A percentile compares a stretch with the other conserved stretches of the same genome.
Conservation (phyloP, 64 coral and sea anemone genomes). For the Cladopsammia gracilis region DNA sequence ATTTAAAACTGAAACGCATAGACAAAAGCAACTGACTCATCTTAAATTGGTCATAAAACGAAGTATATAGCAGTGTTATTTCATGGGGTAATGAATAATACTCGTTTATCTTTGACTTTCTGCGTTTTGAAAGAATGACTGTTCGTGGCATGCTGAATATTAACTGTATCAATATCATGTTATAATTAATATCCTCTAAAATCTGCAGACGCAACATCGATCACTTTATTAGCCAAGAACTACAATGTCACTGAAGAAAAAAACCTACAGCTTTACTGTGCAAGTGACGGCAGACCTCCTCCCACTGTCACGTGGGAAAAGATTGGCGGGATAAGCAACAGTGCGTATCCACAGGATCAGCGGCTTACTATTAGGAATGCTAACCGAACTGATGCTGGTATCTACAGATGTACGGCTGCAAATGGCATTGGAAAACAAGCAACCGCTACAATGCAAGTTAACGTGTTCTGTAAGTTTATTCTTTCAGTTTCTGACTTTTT, state of each 20-base stretch:
- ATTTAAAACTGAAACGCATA: too few relatives aligned
- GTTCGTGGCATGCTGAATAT: too few relatives aligned
- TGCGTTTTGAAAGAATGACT: too few relatives aligned
- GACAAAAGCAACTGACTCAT: too few relatives aligned
- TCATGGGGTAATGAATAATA: too few relatives aligned
- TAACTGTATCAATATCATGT: not conserved
- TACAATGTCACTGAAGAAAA: slow-evolving; percentile 11
- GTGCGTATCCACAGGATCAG: not conserved
- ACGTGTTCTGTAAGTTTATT: slow-evolving; percentile 28
- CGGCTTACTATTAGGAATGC: not conserved
- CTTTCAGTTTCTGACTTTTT: too few relatives aligned
- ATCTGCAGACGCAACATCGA: slow-evolving; percentile 2
- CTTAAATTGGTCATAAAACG: too few relatives aligned
- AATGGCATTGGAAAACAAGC: slow-evolving; percentile 7
- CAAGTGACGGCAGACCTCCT: not conserved
- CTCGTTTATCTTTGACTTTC: too few relatives aligned
- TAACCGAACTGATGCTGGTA: slow-evolving; percentile 14
- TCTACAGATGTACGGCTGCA: not conserved
- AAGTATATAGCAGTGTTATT: too few relatives aligned
- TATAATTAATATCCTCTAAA: not conserved
- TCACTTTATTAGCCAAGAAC: not conserved
- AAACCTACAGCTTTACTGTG: not conserved
- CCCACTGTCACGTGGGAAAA: slow-evolving; percentile 17
- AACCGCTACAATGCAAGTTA: not conserved
- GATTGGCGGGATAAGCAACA: not conserved